Evolutionary conservation across 2,888 invertebrate genomes (phyloP).

Genomic region (Hyalella azteca): DNA sequence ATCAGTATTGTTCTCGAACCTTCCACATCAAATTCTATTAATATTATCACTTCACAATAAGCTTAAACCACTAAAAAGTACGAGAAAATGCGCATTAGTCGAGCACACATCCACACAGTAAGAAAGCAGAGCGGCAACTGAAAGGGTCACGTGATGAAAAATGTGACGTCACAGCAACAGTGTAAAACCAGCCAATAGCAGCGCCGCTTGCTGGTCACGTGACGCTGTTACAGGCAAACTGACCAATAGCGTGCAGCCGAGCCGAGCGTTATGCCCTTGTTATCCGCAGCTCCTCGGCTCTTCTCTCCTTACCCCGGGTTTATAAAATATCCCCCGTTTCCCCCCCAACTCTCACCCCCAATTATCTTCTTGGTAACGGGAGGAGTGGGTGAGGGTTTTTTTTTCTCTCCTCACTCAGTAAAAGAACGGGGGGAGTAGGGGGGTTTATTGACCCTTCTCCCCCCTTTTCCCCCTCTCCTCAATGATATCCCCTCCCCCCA

Average conservation of each 20-base stretch:
- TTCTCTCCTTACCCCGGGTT: conserved; percentile 9
- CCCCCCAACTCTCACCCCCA: not conserved
- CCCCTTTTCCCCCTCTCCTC: too few species aligned
- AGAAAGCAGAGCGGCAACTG: conserved; percentile 28
- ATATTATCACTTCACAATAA: not conserved
- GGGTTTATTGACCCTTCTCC: not conserved
- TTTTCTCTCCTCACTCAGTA: not conserved
- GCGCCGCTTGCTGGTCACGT: not conserved
- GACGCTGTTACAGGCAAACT: not conserved
- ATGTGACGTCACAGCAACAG: conserved; percentile 24
- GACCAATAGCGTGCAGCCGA: not conserved
- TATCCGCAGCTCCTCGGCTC: not conserved
- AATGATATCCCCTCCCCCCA: not conserved
- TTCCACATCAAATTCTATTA: too few species aligned
- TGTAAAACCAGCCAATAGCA: conserved; percentile 15
- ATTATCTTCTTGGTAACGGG: conserved; percentile 26
- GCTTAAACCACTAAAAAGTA: not conserved
- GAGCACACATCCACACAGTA: not conserved
- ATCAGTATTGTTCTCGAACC: too few species aligned
- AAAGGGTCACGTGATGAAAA: conserved; percentile 26
- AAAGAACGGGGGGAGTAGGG: not conserved
- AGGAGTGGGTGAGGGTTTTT: not conserved
- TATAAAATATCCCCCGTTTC: conserved; percentile 27
- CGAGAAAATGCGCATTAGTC: not conserved
- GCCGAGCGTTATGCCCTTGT: conserved; percentile 12